phyloP scores from a whole-genome alignment of 2,797 vertebrate species.

The Trematomus bernacchii region DNA sequence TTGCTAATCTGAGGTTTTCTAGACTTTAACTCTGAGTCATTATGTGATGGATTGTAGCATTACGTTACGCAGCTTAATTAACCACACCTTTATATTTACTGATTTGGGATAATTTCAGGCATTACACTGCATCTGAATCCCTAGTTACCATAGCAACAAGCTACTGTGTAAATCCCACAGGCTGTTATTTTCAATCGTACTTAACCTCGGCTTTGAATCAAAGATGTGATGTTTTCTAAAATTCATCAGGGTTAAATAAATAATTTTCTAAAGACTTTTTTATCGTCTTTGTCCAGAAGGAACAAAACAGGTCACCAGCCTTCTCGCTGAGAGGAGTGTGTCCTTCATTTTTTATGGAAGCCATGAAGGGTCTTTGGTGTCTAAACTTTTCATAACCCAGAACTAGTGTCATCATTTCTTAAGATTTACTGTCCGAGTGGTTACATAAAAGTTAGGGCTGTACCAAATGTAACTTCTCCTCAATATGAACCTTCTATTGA shows the following conservation, averaged over 20 bases:
- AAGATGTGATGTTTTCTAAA: conserved; percentile 9
- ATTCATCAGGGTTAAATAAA: conserved; percentile 11
- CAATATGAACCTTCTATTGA: too few species aligned
- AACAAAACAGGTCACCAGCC: background rate
- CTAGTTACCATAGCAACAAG: conserved; percentile 63
- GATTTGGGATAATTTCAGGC: conserved; percentile 35
- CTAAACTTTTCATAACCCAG: background rate
- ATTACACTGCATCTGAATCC: conserved; percentile 27
- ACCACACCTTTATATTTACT: conserved; percentile 10
- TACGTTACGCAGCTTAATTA: conserved; percentile 9
- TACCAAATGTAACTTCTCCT: too few species aligned
- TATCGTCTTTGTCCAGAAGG: conserved; percentile 14
- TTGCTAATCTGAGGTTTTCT: background rate
- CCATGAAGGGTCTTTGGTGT: background rate
- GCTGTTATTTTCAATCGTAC: conserved; percentile 19
- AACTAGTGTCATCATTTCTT: background rate
- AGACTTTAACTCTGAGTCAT: background rate
- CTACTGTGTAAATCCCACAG: conserved; percentile 23
- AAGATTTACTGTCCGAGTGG: too few species aligned
- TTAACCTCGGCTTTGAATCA: conserved; percentile 1
- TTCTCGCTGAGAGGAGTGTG: too few species aligned
- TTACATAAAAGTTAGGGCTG: too few species aligned
- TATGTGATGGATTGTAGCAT: conserved; percentile 2
- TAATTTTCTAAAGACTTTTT: conserved; percentile 3
- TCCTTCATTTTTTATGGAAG: background rate